Percentiles rank a stretch among this genome's conserved stretches.
Conservation (phyloP, 1,140 invertebrate genomes). For the Bombus superbus region DNA sequence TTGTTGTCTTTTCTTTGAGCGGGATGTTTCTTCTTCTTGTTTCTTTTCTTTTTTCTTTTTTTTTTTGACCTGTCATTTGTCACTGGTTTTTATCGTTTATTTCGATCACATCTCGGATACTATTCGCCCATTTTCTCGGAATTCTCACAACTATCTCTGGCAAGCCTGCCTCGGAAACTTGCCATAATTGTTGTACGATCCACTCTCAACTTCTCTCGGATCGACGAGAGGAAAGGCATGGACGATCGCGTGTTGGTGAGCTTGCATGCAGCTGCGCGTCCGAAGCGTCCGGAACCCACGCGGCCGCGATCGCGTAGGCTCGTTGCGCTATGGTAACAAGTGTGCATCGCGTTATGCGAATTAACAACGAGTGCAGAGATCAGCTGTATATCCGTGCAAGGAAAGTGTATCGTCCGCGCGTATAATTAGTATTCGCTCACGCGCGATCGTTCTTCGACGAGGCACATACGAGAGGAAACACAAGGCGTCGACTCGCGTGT, state of each 20-base stretch:
- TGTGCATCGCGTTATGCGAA: neutral
- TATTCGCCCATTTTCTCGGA: too few relatives aligned
- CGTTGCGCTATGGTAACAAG: neutral
- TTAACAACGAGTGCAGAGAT: neutral
- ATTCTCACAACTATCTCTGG: too few relatives aligned
- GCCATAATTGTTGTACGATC: too few relatives aligned
- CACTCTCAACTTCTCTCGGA: too few relatives aligned
- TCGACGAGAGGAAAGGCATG: too few relatives aligned
- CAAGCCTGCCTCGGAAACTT: too few relatives aligned
- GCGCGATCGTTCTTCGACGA: neutral
- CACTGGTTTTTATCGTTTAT: too few relatives aligned
- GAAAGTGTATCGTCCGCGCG: constrained; percentile 19
- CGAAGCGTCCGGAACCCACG: neutral
- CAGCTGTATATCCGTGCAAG: neutral
- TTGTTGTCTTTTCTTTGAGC: neutral
- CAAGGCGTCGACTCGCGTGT: neutral
- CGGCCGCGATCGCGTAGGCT: neutral
- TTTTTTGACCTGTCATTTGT: too few relatives aligned
- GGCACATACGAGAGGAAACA: neutral
- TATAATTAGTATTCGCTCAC: constrained; percentile 26
- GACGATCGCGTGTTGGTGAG: too few relatives aligned
- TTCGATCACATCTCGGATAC: too few relatives aligned
- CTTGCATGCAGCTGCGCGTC: too few relatives aligned
- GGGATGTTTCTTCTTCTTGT: neutral
- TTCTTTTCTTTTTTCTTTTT: too few relatives aligned